These are phyloP conservation scores for Paragorgia papillata DNA, from an alignment of 92 coral and sea anemone species.

Conservation along the genomic window DNA sequence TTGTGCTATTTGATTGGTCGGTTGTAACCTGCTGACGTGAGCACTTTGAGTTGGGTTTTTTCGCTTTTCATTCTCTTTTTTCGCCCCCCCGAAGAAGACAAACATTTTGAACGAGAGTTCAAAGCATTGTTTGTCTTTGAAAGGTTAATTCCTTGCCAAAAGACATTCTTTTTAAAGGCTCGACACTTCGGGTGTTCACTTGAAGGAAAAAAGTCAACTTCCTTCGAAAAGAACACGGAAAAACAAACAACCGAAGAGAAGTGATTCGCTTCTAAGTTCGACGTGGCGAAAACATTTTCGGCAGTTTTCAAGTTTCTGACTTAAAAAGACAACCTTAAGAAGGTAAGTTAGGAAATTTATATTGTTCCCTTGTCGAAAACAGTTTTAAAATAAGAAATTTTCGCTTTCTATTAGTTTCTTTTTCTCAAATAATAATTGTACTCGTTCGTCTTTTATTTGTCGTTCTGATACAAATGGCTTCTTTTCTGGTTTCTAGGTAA, in stretches of 20 bases:
- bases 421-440: not conserved
- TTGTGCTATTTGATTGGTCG: constrained; percentile 23
- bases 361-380: not conserved
- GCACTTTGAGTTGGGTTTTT: constrained; percentile 15
- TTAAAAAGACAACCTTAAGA: not conserved
- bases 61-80: constrained; percentile 12
- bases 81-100: not conserved
- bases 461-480: constrained; percentile 14
- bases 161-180: not conserved
- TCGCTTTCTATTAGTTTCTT: not conserved
- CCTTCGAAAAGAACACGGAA: not conserved
- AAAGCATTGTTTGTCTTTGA: not conserved
- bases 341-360: not conserved
- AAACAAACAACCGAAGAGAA: constrained; percentile 1
- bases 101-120: not conserved
- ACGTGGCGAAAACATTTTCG: constrained; percentile 18
- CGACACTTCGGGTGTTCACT: not conserved
- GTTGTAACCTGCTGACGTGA: constrained; percentile 12
- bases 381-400: not conserved
- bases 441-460: not conserved
- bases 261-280: constrained; percentile 17
- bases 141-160: not conserved
- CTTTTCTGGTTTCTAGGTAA: not conserved
- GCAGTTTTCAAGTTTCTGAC: not conserved
- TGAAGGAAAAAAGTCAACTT: not conserved